These are phyloP conservation scores for Taeniopygia guttata DNA, from an alignment of 2,797 vertebrate genomes.

Conservation along the genomic window DNA sequence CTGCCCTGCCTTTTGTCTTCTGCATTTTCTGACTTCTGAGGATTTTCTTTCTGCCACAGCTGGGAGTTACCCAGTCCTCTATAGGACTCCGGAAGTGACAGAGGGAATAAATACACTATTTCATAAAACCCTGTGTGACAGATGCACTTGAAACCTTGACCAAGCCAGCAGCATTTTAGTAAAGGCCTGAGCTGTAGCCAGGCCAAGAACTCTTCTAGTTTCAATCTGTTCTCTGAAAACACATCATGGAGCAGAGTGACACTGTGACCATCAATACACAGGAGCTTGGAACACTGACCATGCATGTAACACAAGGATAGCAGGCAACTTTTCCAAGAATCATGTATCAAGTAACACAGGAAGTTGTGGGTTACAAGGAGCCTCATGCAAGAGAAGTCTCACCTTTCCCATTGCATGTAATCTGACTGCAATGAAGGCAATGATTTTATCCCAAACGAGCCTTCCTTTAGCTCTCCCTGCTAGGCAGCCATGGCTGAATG, in stretches of 20 bases:
- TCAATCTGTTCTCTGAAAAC: neutral
- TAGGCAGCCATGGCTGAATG: neutral
- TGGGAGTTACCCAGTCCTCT: neutral
- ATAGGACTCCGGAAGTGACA: neutral
- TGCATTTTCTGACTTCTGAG: neutral
- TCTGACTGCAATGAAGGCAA: neutral
- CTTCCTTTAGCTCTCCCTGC: neutral
- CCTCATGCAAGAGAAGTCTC: neutral
- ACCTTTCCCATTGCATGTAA: neutral
- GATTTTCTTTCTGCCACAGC: neutral
- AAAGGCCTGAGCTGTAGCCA: neutral
- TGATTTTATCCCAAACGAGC: neutral
- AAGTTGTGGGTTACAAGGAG: neutral
- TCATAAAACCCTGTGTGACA: neutral
- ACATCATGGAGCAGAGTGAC: neutral
- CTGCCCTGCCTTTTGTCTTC: neutral
- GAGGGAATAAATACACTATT: neutral
- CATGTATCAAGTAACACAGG: neutral
- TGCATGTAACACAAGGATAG: neutral
- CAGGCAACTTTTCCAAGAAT: neutral
- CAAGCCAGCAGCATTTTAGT: neutral
- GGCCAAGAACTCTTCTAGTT: neutral
- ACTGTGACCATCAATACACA: neutral
- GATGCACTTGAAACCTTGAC: neutral
- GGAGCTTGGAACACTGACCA: neutral